phyloP scores from a whole-genome alignment of 1,140 invertebrate genomes.

The Lepidurus arcticus region DNA sequence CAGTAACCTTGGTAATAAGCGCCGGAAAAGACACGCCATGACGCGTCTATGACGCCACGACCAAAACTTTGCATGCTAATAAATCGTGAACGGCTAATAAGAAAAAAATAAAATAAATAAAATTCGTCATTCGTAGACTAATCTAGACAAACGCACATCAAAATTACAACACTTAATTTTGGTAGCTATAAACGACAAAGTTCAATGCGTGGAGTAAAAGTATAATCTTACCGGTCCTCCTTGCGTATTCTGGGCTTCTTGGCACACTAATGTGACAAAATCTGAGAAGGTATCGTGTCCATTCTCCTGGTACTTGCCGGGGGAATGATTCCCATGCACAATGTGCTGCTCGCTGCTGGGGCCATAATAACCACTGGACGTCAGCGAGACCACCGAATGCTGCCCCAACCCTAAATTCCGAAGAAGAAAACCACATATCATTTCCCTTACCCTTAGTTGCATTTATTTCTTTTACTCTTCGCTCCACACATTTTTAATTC shows the following conservation, averaged over 20 bases:
- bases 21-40: no score
- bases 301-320: constrained; percentile 72
- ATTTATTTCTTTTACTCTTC: neutral
- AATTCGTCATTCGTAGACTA: no score
- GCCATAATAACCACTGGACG: constrained; percentile 52
- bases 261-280: constrained; percentile 93
- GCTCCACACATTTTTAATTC: neutral
- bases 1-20: no score
- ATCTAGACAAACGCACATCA: neutral
- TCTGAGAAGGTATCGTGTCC: constrained; percentile 87
- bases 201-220: constrained; percentile 22
- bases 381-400: constrained; percentile 59
- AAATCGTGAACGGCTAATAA: no score
- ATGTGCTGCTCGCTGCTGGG: constrained; percentile 44
- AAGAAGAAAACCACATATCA: neutral
- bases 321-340: constrained; percentile 44
- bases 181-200: constrained; percentile 20
- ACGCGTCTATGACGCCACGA: no score
- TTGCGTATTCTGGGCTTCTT: constrained; percentile 79
- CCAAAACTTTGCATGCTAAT: no score
- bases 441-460: neutral
- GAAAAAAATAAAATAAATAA: no score
- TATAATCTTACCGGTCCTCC: constrained; percentile 47
- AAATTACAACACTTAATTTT: neutral
- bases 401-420: constrained; percentile 50